Conservation (phyloP, 2,797 vertebrate genomes). For the Clamator glandarius region DNA sequence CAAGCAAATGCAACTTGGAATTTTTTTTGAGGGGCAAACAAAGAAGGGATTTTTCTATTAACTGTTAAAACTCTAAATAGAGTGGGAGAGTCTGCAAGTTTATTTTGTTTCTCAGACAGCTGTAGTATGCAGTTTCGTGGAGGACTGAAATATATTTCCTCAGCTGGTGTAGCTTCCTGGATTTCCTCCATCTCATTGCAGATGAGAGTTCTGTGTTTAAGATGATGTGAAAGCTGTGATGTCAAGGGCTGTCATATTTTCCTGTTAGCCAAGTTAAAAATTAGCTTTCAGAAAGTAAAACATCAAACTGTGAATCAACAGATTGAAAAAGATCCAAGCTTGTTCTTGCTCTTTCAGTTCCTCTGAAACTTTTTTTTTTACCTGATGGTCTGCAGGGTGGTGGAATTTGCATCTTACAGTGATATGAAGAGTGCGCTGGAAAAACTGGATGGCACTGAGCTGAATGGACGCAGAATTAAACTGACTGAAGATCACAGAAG, state of each 20-base stretch:
- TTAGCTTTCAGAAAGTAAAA: not conserved
- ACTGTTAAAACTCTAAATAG: not conserved
- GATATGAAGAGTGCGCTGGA: conserved; percentile 94
- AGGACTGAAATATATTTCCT: not conserved
- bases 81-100: not conserved
- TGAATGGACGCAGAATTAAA: conserved; percentile 92
- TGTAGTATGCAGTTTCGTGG: not conserved
- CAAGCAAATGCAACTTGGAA: not conserved
- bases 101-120: not conserved
- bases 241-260: not conserved
- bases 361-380: not conserved
- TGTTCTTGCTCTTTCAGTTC: not conserved
- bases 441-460: conserved; percentile 90
- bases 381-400: conserved; percentile 79
- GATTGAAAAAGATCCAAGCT: not conserved
- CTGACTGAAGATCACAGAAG: conserved; percentile 90
- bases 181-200: not conserved
- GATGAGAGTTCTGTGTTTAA: not conserved
- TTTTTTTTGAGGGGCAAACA: not conserved
- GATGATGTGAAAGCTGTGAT: not conserved
- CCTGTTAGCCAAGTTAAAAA: not conserved
- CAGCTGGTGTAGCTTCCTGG: not conserved
- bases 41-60: not conserved
- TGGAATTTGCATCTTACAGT: conserved; percentile 92
- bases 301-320: not conserved